phyloP scores from a whole-genome alignment of 1,140 invertebrate species.

The Octopus sinensis region DNA sequence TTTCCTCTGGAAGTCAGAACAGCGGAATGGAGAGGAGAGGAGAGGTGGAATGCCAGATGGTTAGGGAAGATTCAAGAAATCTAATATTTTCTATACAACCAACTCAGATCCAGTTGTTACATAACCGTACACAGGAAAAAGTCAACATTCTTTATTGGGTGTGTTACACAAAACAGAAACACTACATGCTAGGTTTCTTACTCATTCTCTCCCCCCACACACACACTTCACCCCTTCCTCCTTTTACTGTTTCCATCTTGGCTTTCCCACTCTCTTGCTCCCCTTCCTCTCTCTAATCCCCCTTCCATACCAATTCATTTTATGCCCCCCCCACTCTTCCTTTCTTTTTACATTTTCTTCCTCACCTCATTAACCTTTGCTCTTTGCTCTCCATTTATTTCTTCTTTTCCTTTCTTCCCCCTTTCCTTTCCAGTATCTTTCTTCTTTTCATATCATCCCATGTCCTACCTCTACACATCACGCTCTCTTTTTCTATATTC shows the following conservation, averaged over 20 bases:
- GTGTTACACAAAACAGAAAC: too few species aligned
- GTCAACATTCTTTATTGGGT: too few species aligned
- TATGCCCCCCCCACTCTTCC: neutral
- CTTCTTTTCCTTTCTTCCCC: neutral
- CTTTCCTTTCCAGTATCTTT: neutral
- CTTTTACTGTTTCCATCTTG: neutral
- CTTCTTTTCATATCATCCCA: neutral
- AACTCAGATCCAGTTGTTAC: too few species aligned
- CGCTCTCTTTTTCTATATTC: neutral
- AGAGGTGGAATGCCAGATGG: too few species aligned
- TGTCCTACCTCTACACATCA: neutral
- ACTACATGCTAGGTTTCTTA: neutral
- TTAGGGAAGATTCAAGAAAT: too few species aligned
- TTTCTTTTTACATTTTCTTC: neutral
- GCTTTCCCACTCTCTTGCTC: neutral
- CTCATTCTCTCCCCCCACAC: neutral
- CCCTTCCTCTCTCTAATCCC: neutral
- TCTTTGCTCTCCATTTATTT: neutral
- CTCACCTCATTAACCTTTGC: neutral
- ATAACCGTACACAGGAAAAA: too few species aligned
- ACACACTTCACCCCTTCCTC: neutral
- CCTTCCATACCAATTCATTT: neutral
- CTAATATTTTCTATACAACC: too few species aligned
- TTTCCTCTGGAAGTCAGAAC: too few species aligned
- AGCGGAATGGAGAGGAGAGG: too few species aligned